Percentiles rank a stretch among this genome's conserved stretches.
Conservation (phyloP, 2,797 vertebrate species). For the Rhinella marina region DNA sequence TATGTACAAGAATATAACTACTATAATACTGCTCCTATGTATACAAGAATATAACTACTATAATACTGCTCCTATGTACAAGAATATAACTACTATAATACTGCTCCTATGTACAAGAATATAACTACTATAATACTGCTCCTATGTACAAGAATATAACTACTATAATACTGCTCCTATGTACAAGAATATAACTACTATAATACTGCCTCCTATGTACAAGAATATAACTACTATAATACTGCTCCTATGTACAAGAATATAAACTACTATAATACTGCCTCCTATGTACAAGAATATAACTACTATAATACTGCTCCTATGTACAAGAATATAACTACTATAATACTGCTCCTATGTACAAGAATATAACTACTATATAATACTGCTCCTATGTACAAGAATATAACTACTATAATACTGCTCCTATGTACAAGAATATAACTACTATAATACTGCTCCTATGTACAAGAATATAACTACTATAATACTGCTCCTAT, state of each 20-base stretch:
- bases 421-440: too few species aligned
- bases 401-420: too few species aligned
- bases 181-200: neutral
- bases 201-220: too few species aligned
- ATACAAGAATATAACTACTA: conserved; percentile 12
- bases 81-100: conserved; percentile 14
- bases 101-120: conserved; percentile 1
- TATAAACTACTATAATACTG: conserved; percentile 3
- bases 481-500: neutral
- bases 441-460: too few species aligned
- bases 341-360: neutral
- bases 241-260: too few species aligned
- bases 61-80: conserved; percentile 8
- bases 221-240: too few species aligned
- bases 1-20: conserved; percentile 1
- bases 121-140: neutral
- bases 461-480: neutral
- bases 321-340: neutral
- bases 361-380: neutral
- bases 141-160: neutral
- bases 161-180: neutral
- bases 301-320: neutral
- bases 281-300: neutral
- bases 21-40: neutral
- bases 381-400: too few species aligned